A percentile compares a stretch with the other conserved stretches of the same genome.
These are phyloP conservation scores for Mus caroli DNA, from an alignment of 2,797 vertebrate species.

Conservation along the genomic window DNA sequence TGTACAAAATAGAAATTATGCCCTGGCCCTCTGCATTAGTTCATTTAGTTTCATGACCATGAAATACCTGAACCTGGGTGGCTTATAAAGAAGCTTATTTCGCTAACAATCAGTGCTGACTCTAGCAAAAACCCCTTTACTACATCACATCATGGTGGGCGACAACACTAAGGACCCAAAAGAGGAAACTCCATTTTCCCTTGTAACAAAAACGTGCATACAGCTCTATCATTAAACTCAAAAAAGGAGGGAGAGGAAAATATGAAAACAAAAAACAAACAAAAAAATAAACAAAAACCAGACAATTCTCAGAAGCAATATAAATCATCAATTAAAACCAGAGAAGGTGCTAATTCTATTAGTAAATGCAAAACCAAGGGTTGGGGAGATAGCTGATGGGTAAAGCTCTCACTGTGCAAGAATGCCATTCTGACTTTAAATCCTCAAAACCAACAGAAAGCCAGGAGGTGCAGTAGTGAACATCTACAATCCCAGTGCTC, in stretches of 20 bases:
- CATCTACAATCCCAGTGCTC: neutral
- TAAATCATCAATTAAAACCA: conserved; percentile 54
- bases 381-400: neutral
- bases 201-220: neutral
- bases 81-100: conserved; percentile 1
- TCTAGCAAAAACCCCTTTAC: neutral
- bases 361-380: neutral
- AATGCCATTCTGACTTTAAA: neutral
- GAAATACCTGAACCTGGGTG: neutral
- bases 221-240: neutral
- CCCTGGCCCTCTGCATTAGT: neutral
- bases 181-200: neutral
- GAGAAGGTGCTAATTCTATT: conserved; percentile 46
- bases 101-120: neutral
- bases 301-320: conserved; percentile 53
- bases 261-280: neutral
- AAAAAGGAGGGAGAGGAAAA: neutral
- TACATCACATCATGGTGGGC: neutral
- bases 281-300: neutral
- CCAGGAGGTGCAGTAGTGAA: neutral
- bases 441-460: neutral
- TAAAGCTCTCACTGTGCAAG: neutral
- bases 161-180: neutral
- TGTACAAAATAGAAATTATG: conserved; percentile 11
- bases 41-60: neutral